phyloP scores from a whole-genome alignment of 2,113 vertebrate species.

The Raja brachyura region DNA sequence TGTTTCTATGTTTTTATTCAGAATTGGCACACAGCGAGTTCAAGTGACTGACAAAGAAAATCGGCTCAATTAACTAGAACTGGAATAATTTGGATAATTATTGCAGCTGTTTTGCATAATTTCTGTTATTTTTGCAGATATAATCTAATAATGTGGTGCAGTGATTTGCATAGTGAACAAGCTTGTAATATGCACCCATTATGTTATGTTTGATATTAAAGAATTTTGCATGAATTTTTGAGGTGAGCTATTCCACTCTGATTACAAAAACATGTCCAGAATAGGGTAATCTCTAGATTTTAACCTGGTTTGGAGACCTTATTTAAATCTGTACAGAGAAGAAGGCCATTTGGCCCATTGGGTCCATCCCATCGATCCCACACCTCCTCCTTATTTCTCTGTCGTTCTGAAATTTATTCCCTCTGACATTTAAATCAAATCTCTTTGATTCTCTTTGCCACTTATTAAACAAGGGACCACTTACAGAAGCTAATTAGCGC shows the following conservation, averaged over 20 bases:
- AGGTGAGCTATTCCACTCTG: not conserved
- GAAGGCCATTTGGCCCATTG: too few species aligned
- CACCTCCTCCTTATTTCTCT: too few species aligned
- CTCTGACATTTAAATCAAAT: too few species aligned
- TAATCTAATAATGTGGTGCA: not conserved
- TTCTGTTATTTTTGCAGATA: not conserved
- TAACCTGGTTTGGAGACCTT: too few species aligned
- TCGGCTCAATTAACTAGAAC: not conserved
- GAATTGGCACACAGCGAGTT: not conserved
- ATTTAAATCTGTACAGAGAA: too few species aligned
- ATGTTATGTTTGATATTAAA: not conserved
- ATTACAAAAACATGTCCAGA: not conserved
- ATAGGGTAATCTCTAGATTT: too few species aligned
- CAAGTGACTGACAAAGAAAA: not conserved
- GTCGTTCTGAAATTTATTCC: too few species aligned
- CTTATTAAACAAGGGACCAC: too few species aligned
- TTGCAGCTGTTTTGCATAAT: not conserved
- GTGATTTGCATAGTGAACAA: not conserved
- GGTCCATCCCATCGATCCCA: too few species aligned
- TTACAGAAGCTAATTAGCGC: too few species aligned
- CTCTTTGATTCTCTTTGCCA: too few species aligned
- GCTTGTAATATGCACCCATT: not conserved
- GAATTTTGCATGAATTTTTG: not conserved
- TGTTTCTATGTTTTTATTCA: not conserved
- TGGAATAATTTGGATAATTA: not conserved